A percentile compares a stretch with the other conserved stretches of the same genome.
Evolutionary conservation across 2,113 vertebrate genomes (phyloP).

Genomic region (Cephalophus harveyi): DNA sequence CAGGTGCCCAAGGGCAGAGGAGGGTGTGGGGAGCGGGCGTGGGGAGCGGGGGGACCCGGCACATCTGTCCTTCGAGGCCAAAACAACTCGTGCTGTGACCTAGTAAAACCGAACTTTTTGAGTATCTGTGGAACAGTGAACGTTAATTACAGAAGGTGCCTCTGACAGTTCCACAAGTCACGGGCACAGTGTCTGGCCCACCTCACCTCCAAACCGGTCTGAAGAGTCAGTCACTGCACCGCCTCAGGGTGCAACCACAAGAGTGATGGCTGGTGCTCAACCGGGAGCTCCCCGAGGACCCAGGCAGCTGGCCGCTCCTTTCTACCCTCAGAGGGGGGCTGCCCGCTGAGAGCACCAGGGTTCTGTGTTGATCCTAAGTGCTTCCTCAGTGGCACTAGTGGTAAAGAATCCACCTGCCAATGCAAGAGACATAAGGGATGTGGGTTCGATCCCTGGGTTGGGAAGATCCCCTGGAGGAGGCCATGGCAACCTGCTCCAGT

Average conservation of each 20-base stretch:
- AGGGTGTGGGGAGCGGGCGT: not conserved
- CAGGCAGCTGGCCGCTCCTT: not conserved
- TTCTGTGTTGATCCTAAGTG: not conserved
- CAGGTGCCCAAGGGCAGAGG: not conserved
- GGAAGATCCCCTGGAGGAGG: not conserved
- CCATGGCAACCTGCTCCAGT: not conserved
- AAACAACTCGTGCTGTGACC: not conserved
- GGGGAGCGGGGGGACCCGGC: not conserved
- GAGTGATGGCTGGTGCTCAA: fast-evolving
- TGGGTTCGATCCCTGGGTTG: not conserved
- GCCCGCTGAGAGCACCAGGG: too few relatives aligned
- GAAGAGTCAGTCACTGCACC: not conserved
- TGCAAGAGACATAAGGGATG: not conserved
- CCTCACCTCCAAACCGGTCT: not conserved
- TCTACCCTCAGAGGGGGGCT: fast-evolving
- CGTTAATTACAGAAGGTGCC: not conserved
- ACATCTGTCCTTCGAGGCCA: not conserved
- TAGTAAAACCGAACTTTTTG: not conserved
- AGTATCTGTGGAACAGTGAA: not conserved
- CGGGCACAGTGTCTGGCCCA: not conserved
- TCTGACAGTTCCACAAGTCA: fast-evolving
- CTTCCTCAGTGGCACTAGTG: not conserved
- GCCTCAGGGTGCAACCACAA: not conserved
- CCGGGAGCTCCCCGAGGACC: not conserved
- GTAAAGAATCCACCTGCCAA: not conserved